Conservation (phyloP, 2,888 invertebrate species). For the Chrysolina haemoptera region DNA sequence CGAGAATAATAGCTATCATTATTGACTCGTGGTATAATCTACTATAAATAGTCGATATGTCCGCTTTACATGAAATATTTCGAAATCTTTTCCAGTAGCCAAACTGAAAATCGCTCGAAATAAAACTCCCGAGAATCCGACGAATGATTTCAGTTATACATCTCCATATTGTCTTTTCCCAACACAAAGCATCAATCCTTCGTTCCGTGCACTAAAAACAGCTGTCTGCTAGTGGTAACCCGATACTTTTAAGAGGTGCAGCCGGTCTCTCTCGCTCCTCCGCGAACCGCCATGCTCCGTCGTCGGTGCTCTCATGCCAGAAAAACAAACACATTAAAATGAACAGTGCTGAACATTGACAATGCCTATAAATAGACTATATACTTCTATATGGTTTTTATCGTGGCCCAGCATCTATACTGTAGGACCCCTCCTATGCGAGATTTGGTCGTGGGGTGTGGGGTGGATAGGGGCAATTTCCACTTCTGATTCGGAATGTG, state of each 20-base stretch:
- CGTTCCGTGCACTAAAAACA: conserved; percentile 68
- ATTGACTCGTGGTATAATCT: too few relatives aligned
- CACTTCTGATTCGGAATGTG: not conserved
- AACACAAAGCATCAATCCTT: conserved; percentile 57
- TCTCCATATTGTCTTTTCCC: conserved; percentile 25
- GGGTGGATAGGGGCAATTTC: conserved; percentile 42
- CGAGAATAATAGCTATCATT: too few relatives aligned
- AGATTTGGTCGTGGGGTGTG: conserved; percentile 37
- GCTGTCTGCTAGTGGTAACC: conserved; percentile 70
- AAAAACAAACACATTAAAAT: conserved; percentile 72
- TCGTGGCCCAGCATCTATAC: conserved; percentile 57
- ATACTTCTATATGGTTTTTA: conserved; percentile 67
- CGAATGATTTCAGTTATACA: conserved; percentile 20
- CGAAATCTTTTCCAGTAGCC: too few relatives aligned
- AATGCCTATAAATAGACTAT: conserved; percentile 71
- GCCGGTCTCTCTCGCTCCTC: conserved; percentile 56
- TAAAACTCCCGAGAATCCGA: too few relatives aligned
- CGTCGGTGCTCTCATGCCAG: conserved; percentile 64
- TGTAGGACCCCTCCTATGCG: conserved; percentile 52
- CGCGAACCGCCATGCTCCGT: conserved; percentile 46
- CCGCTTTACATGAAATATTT: too few relatives aligned
- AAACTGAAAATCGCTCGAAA: too few relatives aligned
- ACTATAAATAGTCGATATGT: too few relatives aligned
- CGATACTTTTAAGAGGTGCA: conserved; percentile 70
- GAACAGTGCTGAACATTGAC: conserved; percentile 70